phyloP scores from a whole-genome alignment of 2,888 invertebrate species.

The Autographa gamma region DNA sequence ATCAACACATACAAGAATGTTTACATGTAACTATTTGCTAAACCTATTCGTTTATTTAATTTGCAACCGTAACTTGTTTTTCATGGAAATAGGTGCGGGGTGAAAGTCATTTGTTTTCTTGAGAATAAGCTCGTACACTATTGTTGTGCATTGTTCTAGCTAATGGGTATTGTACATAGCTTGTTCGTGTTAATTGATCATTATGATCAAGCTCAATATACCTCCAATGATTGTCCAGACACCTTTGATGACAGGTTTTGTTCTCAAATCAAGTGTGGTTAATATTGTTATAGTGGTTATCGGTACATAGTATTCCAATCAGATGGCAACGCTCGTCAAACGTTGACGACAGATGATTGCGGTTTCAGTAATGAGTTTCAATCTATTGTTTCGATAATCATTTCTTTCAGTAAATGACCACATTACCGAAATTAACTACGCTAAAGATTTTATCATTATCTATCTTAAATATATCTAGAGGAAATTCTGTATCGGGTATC shows the following conservation, averaged over 20 bases:
- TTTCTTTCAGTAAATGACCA: constrained; percentile 10
- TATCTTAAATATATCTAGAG: neutral
- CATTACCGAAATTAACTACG: constrained; percentile 1
- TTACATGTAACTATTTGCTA: neutral
- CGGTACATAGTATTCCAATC: constrained; percentile 42
- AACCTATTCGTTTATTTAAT: neutral
- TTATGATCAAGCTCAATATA: constrained; percentile 44
- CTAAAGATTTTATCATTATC: neutral
- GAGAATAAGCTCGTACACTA: constrained; percentile 5
- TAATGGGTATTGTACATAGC: constrained; percentile 30
- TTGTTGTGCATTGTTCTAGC: constrained; percentile 23
- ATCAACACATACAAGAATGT: constrained; percentile 2
- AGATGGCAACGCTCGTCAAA: constrained; percentile 23
- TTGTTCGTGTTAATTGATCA: constrained; percentile 52
- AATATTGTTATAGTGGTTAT: constrained; percentile 40
- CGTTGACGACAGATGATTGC: constrained; percentile 30
- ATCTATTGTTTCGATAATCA: neutral
- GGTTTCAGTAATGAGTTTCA: constrained; percentile 15
- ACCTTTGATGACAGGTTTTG: constrained; percentile 47
- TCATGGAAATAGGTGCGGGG: neutral
- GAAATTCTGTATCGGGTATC: constrained; percentile 9
- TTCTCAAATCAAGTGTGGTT: constrained; percentile 40
- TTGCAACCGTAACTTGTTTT: neutral
- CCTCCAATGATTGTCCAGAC: constrained; percentile 38
- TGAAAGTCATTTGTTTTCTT: neutral